These are phyloP conservation scores for Andrena marginata DNA, from an alignment of 2,888 invertebrate species.

Conservation along the genomic window DNA sequence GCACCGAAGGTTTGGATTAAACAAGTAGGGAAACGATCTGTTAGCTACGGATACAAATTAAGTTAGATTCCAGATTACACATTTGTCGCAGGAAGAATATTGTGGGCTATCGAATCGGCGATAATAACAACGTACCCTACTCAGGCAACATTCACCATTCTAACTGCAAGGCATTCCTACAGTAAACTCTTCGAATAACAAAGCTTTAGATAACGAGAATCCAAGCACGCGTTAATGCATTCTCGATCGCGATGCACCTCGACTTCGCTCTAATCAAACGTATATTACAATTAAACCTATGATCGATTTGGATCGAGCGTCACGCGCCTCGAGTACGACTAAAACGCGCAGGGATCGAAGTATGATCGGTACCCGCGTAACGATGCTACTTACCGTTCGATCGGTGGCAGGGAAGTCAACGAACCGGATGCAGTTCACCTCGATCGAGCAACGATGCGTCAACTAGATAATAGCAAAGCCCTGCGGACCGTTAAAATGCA, in stretches of 20 bases:
- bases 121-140: too few species aligned
- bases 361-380: neutral
- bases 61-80: neutral
- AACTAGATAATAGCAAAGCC: constrained; percentile 27
- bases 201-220: too few species aligned
- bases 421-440: constrained; percentile 37
- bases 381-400: constrained; percentile 32
- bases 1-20: neutral
- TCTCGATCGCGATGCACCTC: too few species aligned
- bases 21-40: neutral
- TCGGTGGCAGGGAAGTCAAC: constrained; percentile 9
- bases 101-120: too few species aligned
- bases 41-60: neutral
- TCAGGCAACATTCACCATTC: too few species aligned
- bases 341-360: neutral
- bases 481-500: constrained; percentile 32
- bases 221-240: too few species aligned
- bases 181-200: too few species aligned
- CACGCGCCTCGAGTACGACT: too few species aligned
- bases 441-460: constrained; percentile 29
- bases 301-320: too few species aligned
- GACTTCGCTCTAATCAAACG: too few species aligned
- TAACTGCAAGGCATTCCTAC: too few species aligned
- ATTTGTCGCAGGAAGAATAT: neutral
- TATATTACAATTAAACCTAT: too few species aligned